These are phyloP conservation scores for Pollicipes pollicipes DNA, from an alignment of 1,140 invertebrate species.

Conservation along the genomic window DNA sequence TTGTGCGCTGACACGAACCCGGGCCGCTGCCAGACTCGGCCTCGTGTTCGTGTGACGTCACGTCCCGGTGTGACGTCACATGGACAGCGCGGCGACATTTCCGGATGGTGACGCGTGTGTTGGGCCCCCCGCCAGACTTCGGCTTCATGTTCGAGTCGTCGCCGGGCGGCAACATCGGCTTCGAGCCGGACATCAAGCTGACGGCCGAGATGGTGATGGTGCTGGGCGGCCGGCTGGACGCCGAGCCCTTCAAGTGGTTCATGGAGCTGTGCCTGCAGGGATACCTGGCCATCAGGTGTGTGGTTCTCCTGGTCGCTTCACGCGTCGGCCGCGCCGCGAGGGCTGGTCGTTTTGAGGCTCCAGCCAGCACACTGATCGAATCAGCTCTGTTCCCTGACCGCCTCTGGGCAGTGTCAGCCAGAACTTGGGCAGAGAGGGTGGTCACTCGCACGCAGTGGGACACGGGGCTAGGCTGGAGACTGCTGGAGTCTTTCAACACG, in stretches of 20 bases:
- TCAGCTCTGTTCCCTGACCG: too few species aligned
- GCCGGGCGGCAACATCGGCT: constrained; percentile 94
- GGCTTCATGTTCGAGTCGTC: constrained; percentile 99
- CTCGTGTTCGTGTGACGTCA: neutral
- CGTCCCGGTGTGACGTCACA: too few species aligned
- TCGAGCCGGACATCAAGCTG: constrained; percentile 97
- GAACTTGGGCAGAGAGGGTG: too few species aligned
- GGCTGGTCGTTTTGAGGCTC: neutral
- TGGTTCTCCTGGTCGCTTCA: constrained; percentile 6
- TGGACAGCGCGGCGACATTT: too few species aligned
- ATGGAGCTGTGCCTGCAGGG: constrained; percentile 93
- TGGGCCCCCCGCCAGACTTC: too few species aligned
- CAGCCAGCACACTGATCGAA: neutral
- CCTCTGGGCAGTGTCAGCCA: too few species aligned
- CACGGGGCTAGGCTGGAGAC: too few species aligned
- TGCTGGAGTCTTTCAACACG: too few species aligned
- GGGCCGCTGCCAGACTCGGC: too few species aligned
- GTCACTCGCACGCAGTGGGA: too few species aligned
- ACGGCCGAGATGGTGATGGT: constrained; percentile 99
- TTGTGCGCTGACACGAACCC: too few species aligned
- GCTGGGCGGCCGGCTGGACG: constrained; percentile 98
- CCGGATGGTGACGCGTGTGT: too few species aligned
- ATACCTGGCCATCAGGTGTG: constrained; percentile 79
- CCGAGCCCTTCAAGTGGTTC: constrained; percentile 91
- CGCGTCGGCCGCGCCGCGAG: neutral